A percentile compares a stretch with the other conserved stretches of the same genome.
Conservation (phyloP, 2,888 invertebrate species). For the Watsonalla cultraria region DNA sequence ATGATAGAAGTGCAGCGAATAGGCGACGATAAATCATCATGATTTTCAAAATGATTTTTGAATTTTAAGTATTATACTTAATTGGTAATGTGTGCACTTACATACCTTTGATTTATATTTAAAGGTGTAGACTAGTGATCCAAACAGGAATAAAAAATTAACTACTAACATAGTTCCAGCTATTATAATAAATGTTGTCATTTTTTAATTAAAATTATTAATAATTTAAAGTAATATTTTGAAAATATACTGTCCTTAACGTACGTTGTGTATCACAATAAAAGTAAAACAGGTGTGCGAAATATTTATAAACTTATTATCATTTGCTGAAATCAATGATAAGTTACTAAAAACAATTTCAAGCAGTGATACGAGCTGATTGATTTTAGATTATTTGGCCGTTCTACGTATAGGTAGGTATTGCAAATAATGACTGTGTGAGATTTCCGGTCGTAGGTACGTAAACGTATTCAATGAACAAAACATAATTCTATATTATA, state of each 20-base stretch:
- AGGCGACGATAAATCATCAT: too few species aligned
- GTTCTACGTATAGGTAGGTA: too few species aligned
- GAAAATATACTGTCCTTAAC: neutral
- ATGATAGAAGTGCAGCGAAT: too few species aligned
- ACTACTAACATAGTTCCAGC: slow-evolving; percentile 25
- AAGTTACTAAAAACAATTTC: neutral
- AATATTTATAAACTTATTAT: neutral
- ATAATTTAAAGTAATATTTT: neutral
- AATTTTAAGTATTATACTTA: too few species aligned
- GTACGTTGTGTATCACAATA: neutral
- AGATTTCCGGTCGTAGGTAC: too few species aligned
- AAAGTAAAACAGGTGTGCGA: neutral
- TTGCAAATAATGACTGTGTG: too few species aligned
- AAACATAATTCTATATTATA: too few species aligned
- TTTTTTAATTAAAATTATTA: slow-evolving; percentile 5
- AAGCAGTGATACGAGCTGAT: neutral
- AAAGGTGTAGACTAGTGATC: slow-evolving; percentile 33
- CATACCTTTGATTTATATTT: slow-evolving; percentile 28
- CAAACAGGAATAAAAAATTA: slow-evolving; percentile 35
- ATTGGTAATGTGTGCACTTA: neutral
- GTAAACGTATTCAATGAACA: too few species aligned
- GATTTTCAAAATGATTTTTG: too few species aligned
- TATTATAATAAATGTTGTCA: slow-evolving; percentile 31
- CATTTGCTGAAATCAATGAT: neutral
- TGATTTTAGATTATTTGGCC: too few species aligned